Conservation (phyloP, 2,113 vertebrate species). For the Phasianus colchicus region DNA sequence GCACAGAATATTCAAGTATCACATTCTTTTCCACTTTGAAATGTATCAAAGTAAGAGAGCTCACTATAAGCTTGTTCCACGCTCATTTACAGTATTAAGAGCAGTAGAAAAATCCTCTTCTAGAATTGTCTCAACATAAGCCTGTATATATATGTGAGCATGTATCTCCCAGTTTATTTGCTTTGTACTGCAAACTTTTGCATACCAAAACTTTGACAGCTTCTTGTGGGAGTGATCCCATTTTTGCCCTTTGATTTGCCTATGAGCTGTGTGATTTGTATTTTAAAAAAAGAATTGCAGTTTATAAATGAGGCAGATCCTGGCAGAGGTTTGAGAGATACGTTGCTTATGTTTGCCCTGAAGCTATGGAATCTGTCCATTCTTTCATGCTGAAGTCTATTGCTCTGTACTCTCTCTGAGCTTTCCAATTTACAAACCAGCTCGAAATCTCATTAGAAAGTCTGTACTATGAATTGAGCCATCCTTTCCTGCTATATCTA, state of each 20-base stretch:
- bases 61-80: background rate
- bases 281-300: background rate
- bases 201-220: background rate
- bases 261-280: background rate
- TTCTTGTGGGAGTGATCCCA: background rate
- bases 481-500: background rate
- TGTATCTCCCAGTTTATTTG: background rate
- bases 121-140: background rate
- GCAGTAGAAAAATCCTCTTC: background rate
- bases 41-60: background rate
- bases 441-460: background rate
- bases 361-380: background rate
- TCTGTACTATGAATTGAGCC: background rate
- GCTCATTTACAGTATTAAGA: background rate
- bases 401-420: background rate
- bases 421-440: background rate
- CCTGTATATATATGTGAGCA: background rate
- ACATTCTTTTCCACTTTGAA: background rate
- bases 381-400: background rate
- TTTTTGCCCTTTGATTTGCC: background rate
- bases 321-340: background rate
- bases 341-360: background rate
- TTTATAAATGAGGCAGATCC: background rate
- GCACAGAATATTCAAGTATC: background rate
- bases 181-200: background rate